A percentile compares a stretch with the other conserved stretches of the same genome.
These are phyloP conservation scores for Propithecus perrieri DNA, from an alignment of 2,797 vertebrate genomes.

Conservation along the genomic window DNA sequence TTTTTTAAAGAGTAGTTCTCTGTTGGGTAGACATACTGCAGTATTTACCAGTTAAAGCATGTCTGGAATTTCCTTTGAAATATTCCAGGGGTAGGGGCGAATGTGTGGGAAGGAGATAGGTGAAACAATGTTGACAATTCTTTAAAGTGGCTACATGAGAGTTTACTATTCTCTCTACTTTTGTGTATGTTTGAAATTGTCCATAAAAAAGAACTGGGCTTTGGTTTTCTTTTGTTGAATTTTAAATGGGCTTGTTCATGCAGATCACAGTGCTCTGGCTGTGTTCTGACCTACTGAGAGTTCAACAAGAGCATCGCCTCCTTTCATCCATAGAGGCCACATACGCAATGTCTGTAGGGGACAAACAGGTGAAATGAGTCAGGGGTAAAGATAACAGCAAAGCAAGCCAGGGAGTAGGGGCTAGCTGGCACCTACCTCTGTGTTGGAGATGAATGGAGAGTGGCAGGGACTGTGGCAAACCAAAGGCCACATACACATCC, in stretches of 20 bases:
- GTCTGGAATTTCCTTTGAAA: background rate
- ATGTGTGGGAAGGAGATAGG: background rate
- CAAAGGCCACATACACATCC: background rate
- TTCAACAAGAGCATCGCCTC: background rate
- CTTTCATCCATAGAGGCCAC: background rate
- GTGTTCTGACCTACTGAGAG: background rate
- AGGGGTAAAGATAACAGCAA: background rate
- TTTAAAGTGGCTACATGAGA: background rate
- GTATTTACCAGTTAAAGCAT: background rate
- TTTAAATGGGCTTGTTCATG: background rate
- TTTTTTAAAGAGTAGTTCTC: background rate
- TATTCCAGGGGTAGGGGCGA: background rate
- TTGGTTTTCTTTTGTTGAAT: background rate
- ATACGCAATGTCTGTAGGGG: background rate
- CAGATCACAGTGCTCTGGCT: background rate
- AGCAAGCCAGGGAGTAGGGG: background rate
- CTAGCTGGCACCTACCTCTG: background rate
- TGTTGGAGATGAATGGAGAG: background rate
- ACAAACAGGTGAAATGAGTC: background rate
- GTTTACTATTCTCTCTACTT: background rate
- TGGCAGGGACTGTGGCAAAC: fast-evolving
- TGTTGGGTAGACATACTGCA: background rate
- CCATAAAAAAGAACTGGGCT: background rate
- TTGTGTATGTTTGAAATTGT: background rate
- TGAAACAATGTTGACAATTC: background rate